These are phyloP conservation scores for Drosophila jambulina DNA, from an alignment of 1,140 invertebrate genomes.

Conservation along the genomic window DNA sequence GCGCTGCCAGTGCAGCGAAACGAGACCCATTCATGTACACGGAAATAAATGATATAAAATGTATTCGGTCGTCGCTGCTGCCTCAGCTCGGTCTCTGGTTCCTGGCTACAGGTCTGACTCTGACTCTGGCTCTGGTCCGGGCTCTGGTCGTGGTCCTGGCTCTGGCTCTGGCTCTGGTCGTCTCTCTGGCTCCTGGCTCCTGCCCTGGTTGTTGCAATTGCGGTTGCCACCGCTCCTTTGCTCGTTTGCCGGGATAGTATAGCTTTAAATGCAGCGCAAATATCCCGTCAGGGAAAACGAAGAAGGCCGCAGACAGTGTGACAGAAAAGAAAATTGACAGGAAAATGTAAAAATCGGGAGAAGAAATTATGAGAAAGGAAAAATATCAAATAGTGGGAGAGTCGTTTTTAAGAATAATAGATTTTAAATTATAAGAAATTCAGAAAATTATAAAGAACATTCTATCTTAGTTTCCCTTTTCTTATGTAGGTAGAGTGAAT, in stretches of 20 bases:
- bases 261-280: conserved; percentile 73
- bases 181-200: background rate
- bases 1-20: conserved; percentile 49
- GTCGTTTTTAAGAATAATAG: background rate
- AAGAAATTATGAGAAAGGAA: background rate
- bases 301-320: conserved; percentile 44
- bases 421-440: background rate
- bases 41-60: conserved; percentile 78
- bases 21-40: conserved; percentile 62
- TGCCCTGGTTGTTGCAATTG: conserved; percentile 34
- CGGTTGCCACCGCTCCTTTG: conserved; percentile 39
- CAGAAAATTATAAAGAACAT: too few relatives aligned
- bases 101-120: background rate
- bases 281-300: conserved; percentile 30
- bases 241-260: conserved; percentile 14
- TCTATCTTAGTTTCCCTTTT: too few relatives aligned
- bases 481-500: too few relatives aligned
- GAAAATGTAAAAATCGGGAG: background rate
- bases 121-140: background rate
- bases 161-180: background rate
- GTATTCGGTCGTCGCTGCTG: conserved; percentile 44
- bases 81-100: conserved; percentile 10
- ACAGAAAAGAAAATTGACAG: background rate
- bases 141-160: background rate
- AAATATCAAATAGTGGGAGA: background rate